A percentile compares a stretch with the other conserved stretches of the same genome.
Conservation (phyloP, 1,140 invertebrate species). For the Drosophila orena region DNA sequence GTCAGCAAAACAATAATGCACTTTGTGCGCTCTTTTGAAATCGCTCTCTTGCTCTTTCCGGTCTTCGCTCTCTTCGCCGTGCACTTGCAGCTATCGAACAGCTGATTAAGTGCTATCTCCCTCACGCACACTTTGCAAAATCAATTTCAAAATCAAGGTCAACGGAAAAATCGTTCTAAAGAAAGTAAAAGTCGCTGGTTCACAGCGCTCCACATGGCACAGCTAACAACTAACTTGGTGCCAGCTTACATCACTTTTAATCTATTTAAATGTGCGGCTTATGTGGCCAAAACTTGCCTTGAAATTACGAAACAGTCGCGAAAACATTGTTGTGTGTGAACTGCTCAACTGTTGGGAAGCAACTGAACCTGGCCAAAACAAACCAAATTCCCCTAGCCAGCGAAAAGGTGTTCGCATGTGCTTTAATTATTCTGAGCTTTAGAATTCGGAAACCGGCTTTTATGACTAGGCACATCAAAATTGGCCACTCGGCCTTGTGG, state of each 20-base stretch:
- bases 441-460: constrained; percentile 41
- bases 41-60: not conserved
- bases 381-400: constrained; percentile 29
- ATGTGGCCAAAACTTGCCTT: constrained; percentile 59
- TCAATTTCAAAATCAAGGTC: constrained; percentile 46
- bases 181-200: constrained; percentile 22
- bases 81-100: constrained; percentile 22
- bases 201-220: too few relatives aligned
- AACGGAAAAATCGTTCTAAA: constrained; percentile 16
- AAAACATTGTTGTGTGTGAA: constrained; percentile 63
- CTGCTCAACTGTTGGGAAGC: constrained; percentile 53
- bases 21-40: not conserved
- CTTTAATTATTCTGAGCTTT: constrained; percentile 42
- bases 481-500: constrained; percentile 37
- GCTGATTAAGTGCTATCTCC: constrained; percentile 25
- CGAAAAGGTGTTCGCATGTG: constrained; percentile 17
- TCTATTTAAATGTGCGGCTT: not conserved
- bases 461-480: constrained; percentile 21
- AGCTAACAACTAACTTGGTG: too few relatives aligned
- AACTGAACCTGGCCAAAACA: constrained; percentile 71
- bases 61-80: constrained; percentile 13
- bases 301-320: constrained; percentile 73
- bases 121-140: constrained; percentile 25
- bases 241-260: not conserved
- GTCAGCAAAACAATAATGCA: constrained; percentile 16